Evolutionary conservation across 2,888 invertebrate genomes (phyloP).

Genomic region (Tetragonisca angustula): DNA sequence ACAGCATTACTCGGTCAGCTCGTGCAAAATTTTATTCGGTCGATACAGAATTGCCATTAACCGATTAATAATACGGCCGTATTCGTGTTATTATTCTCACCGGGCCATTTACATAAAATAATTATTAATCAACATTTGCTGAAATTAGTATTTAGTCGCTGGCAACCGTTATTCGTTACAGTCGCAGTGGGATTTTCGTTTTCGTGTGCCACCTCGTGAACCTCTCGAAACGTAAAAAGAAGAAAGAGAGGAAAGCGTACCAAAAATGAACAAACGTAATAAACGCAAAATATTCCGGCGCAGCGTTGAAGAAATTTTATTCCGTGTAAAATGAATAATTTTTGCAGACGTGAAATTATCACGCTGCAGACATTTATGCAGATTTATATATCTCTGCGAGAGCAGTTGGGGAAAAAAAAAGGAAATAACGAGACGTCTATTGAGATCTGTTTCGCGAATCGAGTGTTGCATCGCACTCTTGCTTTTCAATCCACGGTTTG

Average conservation of each 20-base stretch:
- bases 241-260: neutral
- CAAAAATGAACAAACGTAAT: neutral
- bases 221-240: too few relatives aligned
- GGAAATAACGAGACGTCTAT: neutral
- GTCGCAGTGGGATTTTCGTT: neutral
- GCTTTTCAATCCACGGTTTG: neutral
- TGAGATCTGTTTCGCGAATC: neutral
- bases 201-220: neutral
- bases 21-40: neutral
- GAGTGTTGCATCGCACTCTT: neutral
- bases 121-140: neutral
- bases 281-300: neutral
- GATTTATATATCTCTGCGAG: neutral
- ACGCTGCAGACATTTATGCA: neutral
- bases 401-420: neutral
- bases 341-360: neutral
- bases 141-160: neutral
- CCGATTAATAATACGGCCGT: neutral
- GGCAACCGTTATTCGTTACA: neutral
- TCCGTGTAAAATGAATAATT: neutral
- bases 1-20: neutral
- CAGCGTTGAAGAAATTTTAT: neutral
- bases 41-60: neutral
- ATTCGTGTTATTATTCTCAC: neutral
- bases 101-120: neutral